Percentiles rank a stretch among this genome's conserved stretches.
phyloP scores from a whole-genome alignment of 2,113 vertebrate species.

The Carassius auratus region DNA sequence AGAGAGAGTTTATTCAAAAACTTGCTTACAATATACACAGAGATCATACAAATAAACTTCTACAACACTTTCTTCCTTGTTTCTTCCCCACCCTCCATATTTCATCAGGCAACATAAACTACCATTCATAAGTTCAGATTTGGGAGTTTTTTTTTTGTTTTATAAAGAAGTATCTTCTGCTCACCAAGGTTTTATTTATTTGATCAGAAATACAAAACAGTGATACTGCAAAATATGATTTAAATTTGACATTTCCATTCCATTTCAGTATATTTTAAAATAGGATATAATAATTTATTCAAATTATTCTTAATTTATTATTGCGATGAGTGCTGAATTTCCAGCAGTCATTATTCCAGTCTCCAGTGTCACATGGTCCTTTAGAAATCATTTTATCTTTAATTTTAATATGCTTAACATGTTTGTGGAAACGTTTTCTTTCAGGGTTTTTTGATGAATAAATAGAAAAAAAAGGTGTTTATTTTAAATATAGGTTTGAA shows the following conservation, averaged over 20 bases:
- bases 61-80: background rate
- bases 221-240: background rate
- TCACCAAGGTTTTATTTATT: background rate
- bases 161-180: background rate
- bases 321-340: background rate
- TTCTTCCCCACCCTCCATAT: background rate
- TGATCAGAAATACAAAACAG: background rate
- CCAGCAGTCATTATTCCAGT: background rate
- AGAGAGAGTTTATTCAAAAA: constrained; percentile 29
- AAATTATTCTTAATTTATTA: background rate
- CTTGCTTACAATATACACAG: background rate
- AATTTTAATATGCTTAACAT: background rate
- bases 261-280: background rate
- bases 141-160: background rate
- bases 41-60: background rate
- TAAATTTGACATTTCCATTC: background rate
- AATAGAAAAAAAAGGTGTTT: background rate
- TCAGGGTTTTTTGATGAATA: background rate
- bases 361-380: background rate
- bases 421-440: background rate
- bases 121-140: background rate
- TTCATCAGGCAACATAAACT: background rate
- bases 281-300: too few relatives aligned
- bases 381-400: background rate
- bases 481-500: background rate